Percentiles rank a stretch among this genome's conserved stretches.
Conservation (phyloP, 1,140 invertebrate species). For the Heliconius hermathena region DNA sequence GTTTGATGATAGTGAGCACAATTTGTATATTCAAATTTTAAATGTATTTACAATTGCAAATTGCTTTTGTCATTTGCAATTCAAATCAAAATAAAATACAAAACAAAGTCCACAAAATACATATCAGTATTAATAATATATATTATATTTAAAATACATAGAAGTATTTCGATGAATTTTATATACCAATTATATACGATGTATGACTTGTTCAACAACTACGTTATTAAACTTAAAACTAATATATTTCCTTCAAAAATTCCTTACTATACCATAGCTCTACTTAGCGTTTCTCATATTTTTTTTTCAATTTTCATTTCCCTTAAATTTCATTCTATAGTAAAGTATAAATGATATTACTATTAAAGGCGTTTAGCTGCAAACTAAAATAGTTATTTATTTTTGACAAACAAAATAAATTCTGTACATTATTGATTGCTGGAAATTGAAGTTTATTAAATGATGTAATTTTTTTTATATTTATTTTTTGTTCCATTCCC, state of each 20-base stretch:
- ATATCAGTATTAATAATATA: conserved; percentile 1
- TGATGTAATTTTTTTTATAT: no score
- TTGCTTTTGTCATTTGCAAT: neutral
- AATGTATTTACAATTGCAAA: neutral
- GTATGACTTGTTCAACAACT: neutral
- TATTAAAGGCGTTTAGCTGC: conserved; percentile 39
- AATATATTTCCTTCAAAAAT: neutral
- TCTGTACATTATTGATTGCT: no score
- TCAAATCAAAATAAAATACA: neutral
- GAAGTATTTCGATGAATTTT: conserved; percentile 9
- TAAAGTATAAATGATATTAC: conserved; percentile 23
- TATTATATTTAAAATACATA: neutral
- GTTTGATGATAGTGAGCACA: neutral
- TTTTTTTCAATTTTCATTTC: conserved; percentile 1
- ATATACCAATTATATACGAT: neutral
- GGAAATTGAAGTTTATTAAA: no score
- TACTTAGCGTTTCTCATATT: neutral
- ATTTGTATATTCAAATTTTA: neutral
- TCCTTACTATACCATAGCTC: neutral
- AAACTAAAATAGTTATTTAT: neutral
- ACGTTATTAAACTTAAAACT: neutral
- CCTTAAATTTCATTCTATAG: neutral
- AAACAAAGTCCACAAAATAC: conserved; percentile 15
- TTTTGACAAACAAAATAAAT: neutral
- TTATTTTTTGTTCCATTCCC: no score